These are phyloP conservation scores for Stenodema calcarata DNA, from an alignment of 2,888 invertebrate genomes.

Conservation along the genomic window DNA sequence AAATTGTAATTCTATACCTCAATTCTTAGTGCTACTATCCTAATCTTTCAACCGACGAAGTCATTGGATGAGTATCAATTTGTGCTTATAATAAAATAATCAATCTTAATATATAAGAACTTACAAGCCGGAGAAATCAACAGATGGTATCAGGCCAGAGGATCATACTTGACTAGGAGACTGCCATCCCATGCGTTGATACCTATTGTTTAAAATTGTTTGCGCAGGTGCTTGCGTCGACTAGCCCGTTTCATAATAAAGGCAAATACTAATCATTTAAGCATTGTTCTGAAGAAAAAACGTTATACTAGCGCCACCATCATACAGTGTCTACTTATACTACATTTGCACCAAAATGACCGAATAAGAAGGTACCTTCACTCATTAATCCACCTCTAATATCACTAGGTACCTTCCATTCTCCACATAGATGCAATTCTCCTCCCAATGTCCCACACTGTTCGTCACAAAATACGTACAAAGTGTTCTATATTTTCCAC, in stretches of 20 bases:
- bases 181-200: neutral
- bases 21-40: no score
- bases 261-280: constrained; percentile 6
- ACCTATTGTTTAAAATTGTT: neutral
- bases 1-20: no score
- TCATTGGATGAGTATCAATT: no score
- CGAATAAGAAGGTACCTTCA: no score
- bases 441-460: no score
- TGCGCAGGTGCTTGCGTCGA: neutral
- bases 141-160: neutral
- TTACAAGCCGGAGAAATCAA: neutral
- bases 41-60: no score
- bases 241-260: neutral
- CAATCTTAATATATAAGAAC: neutral
- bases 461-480: no score
- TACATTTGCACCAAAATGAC: neutral
- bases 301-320: neutral
- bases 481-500: no score
- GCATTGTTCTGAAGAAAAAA: neutral
- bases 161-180: constrained; percentile 12
- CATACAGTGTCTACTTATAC: neutral
- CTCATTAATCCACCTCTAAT: no score
- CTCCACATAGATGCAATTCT: no score
- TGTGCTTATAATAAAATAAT: no score
- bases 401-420: no score